A percentile compares a stretch with the other conserved stretches of the same genome.
These are phyloP conservation scores for Lagopus leucura DNA, from an alignment of 2,113 vertebrate genomes.

Conservation along the genomic window DNA sequence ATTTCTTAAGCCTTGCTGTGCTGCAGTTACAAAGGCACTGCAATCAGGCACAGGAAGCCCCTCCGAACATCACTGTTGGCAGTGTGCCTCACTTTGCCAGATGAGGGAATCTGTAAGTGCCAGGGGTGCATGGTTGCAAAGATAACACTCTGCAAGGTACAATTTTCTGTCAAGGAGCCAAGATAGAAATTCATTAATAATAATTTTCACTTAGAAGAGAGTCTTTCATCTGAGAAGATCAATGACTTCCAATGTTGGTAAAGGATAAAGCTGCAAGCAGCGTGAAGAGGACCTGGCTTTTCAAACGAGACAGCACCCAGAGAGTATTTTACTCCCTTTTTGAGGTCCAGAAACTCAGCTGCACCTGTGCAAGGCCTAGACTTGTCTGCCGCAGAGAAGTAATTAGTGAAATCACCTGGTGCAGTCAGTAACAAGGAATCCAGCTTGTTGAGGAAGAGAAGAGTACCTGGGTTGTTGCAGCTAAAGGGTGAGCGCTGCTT, in stretches of 20 bases:
- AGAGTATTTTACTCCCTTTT: fast-evolving
- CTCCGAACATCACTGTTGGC: not conserved
- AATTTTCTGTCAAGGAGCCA: not conserved
- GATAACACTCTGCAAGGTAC: not conserved
- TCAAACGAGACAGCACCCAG: fast-evolving
- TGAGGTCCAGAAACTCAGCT: fast-evolving
- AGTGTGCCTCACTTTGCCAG: not conserved
- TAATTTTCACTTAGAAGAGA: not conserved
- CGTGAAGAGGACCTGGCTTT: not conserved
- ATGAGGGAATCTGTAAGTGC: not conserved
- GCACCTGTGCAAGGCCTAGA: not conserved
- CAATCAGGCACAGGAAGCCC: not conserved
- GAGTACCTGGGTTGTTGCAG: not conserved
- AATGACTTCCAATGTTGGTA: not conserved
- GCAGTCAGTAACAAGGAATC: fast-evolving
- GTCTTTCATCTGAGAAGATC: not conserved
- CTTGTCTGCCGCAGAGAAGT: fast-evolving
- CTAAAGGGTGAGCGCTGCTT: fast-evolving
- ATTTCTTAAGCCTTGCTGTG: slow-evolving; percentile 19
- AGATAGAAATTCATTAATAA: slow-evolving; percentile 18
- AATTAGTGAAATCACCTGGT: not conserved
- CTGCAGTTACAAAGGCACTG: not conserved
- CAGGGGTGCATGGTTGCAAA: not conserved
- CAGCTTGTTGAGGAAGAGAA: not conserved
- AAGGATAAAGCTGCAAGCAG: not conserved